These are phyloP conservation scores for Marcusenius ussheri DNA, from an alignment of 2,113 vertebrate genomes.

Conservation along the genomic window DNA sequence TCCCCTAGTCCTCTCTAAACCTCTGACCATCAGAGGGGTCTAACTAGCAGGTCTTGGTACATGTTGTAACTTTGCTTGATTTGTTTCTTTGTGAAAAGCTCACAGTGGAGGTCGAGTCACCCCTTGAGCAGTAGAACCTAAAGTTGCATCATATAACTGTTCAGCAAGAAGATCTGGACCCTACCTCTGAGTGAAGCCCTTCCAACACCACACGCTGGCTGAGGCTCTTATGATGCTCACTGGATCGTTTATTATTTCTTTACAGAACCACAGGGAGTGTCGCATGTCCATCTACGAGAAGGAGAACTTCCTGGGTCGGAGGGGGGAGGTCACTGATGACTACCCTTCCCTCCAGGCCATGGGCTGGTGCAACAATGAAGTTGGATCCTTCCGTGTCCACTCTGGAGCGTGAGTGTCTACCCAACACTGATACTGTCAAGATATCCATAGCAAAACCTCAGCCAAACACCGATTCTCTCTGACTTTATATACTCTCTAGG, in stretches of 20 bases:
- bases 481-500: background rate
- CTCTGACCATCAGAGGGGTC: background rate
- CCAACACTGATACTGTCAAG: background rate
- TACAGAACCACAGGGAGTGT: conserved; percentile 35
- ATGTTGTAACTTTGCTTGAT: background rate
- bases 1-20: background rate
- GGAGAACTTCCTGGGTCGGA: conserved; percentile 43
- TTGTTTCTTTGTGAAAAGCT: background rate
- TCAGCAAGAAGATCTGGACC: background rate
- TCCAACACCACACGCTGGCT: background rate
- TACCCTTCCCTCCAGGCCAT: conserved; percentile 45
- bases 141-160: background rate
- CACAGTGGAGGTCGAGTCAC: background rate
- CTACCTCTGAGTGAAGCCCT: background rate
- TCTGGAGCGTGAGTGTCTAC: conserved; percentile 35
- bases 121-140: background rate
- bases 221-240: background rate
- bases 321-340: conserved; percentile 38
- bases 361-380: conserved; percentile 44
- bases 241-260: background rate
- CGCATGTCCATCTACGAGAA: conserved; percentile 40
- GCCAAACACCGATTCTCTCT: background rate
- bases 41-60: background rate
- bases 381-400: conserved; percentile 43
- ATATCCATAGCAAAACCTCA: background rate